Conservation (phyloP, 1,140 invertebrate genomes). For the Planococcus citri region DNA sequence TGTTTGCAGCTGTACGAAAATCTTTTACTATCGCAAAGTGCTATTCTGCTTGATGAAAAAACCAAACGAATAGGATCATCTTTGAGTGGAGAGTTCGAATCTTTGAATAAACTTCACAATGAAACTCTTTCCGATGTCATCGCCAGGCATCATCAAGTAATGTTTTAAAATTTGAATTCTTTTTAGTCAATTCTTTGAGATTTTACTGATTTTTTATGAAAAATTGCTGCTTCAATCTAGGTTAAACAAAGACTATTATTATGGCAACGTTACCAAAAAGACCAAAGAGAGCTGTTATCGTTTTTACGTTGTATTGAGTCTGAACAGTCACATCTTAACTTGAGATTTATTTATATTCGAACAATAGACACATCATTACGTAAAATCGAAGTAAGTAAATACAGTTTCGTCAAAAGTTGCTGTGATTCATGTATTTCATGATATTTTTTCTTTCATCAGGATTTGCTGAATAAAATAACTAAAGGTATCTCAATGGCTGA, state of each 20-base stretch:
- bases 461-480: conserved; percentile 50
- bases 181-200: not conserved
- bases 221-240: conserved; percentile 22
- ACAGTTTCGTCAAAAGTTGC: not conserved
- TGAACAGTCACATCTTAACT: conserved; percentile 58
- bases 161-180: not conserved
- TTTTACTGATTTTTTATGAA: not conserved
- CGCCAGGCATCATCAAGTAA: conserved; percentile 56
- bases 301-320: conserved; percentile 72
- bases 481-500: conserved; percentile 49
- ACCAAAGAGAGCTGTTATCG: conserved; percentile 52
- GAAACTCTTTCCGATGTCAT: conserved; percentile 68
- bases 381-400: conserved; percentile 39
- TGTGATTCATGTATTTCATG: not conserved
- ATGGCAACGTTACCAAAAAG: conserved; percentile 70
- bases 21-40: not conserved
- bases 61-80: conserved; percentile 31
- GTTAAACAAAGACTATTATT: conserved; percentile 53
- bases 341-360: conserved; percentile 64
- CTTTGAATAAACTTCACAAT: conserved; percentile 70
- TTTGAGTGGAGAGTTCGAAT: conserved; percentile 59
- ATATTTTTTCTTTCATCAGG: conserved; percentile 34
- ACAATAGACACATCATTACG: conserved; percentile 55
- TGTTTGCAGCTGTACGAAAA: not conserved
- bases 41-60: not conserved